A percentile compares a stretch with the other conserved stretches of the same genome.
phyloP scores from a whole-genome alignment of 2,797 vertebrate species.

The Psittacula echo region DNA sequence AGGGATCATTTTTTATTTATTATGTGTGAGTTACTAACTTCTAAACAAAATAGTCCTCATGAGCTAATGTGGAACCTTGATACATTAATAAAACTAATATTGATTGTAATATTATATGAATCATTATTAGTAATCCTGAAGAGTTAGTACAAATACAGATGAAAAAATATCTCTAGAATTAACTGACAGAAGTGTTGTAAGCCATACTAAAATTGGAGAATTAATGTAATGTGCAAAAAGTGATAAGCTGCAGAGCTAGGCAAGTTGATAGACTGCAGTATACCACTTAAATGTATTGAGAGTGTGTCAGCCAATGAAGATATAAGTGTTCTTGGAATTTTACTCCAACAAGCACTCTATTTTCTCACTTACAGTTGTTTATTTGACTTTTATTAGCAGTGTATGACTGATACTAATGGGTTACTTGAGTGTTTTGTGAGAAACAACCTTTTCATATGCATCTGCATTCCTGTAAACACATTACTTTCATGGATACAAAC shows the following conservation, averaged over 20 bases:
- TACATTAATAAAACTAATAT: constrained; percentile 61
- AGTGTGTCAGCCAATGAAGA: not conserved
- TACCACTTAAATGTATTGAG: not conserved
- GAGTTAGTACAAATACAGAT: constrained; percentile 28
- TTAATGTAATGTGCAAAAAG: constrained; percentile 36
- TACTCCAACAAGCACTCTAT: constrained; percentile 39
- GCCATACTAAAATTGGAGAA: constrained; percentile 29
- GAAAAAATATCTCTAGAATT: constrained; percentile 55
- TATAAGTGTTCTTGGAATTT: constrained; percentile 33
- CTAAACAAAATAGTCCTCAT: constrained; percentile 45
- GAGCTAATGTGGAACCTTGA: constrained; percentile 26
- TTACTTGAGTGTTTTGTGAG: not conserved
- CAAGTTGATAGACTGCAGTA: constrained; percentile 17
- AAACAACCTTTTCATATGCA: not conserved
- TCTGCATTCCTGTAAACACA: not conserved
- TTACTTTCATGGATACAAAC: not conserved
- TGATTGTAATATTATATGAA: constrained; percentile 30
- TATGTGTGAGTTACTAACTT: constrained; percentile 38
- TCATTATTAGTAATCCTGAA: constrained; percentile 56
- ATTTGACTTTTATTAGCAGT: constrained; percentile 27
- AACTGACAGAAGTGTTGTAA: constrained; percentile 40
- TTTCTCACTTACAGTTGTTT: constrained; percentile 56
- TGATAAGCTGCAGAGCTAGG: not conserved
- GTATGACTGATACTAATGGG: not conserved
- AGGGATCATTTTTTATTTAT: constrained; percentile 3